Base-by-base conservation (phyloP, 2,888 invertebrate genomes). In the Theretra japonica region DNA sequence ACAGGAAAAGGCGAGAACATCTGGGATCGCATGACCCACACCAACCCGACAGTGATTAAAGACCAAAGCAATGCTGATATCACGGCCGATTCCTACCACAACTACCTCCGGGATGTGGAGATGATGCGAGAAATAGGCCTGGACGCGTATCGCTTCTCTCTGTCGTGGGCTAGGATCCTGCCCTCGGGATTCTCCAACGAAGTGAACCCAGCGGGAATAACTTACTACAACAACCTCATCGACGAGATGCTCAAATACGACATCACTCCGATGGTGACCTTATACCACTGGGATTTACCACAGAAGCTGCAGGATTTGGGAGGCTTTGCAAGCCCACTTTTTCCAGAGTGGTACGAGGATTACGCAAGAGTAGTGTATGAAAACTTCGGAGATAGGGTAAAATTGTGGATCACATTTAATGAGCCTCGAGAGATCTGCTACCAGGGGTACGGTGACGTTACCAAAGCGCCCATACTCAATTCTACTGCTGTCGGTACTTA, bases 191-290 rank as follows among this genome's bases (percentile, higher is more conserved):
- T 69, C 30, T 59, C 59, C 28, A 92, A 87, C 75, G 73, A 80
- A 30, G 79, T 95, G 48, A 95, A 90, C 78, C 84, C 92, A 72
- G 88, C 88, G 72, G 91, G 88, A 0, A 69, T 91, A 1, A 73
- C 90, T 72, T 96, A 95, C 86, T 96, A 96, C 82, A 93, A 95
- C 69, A 90, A 92, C 28, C 79, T 96, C 3, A 94, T 96, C 57
- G 86, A 95, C 62, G 95, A 94, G 69, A 75, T 92, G 1, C n/a
- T 87, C 0, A 86, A 87, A 74, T 81, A 90, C 74, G 85, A 87
- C 65, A 92, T 92, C 71, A 87, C 73, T 5, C 80, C 81, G 0
- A 78, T 82, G 79, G 62, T 82, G 1, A 79, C 81, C 0, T 5
- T 81, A 8, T 81, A 78, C 74, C 82, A 81, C 28, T 79, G 79